Base-by-base conservation (phyloP, 2,113 vertebrate genomes). In the Astatoreochromis straeleni region DNA sequence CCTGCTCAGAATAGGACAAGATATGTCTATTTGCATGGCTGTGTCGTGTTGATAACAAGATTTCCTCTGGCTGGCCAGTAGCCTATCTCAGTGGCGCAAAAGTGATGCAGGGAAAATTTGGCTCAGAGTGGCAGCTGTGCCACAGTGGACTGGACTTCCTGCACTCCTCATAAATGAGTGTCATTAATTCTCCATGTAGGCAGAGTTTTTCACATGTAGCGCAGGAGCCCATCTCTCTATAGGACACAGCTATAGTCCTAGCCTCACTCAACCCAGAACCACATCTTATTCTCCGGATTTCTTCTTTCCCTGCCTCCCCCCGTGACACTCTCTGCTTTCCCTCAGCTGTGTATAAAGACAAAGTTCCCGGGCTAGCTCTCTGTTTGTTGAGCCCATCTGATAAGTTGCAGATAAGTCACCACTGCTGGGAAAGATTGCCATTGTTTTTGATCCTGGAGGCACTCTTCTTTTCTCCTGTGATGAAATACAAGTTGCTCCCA, bases 161-260 rank as follows among this genome's bases (percentile, higher is more conserved):
- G 90, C 80, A 54, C 91, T 87, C 84, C 85, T 88, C 89, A 87
- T 92, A 95, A 95, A 94, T 94, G 93, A 95, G 90, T 82, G 87
- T 92, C 95, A 94, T 96, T 95, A 89, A 95, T 94, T 95, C 92
- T 93, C 87, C 81, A 87, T 89, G 83, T 88, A 89, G 90, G 89
- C 88, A 90, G 73, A 33, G 90, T 84, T 92, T 92, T 91, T 92
- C 83, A 78, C 75, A 87, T 85, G 60, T 38, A 14, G 49, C 11
- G n/a, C 80, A 86, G 79, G 73, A 86, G 80, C 51, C 82, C 19
- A 29, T 65, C 70, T 80, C 89, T 91, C 88, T 83, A 38, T 24
- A 89, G 86, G 93, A 90, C 49, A 24, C 16, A 88, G 68, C 68
- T 12, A 8, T 35, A 85, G 60, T 70, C 29, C 68, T 60, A 53